phyloP scores from a whole-genome alignment of 1,140 invertebrate species.

The Pentalonia nigronervosa region DNA sequence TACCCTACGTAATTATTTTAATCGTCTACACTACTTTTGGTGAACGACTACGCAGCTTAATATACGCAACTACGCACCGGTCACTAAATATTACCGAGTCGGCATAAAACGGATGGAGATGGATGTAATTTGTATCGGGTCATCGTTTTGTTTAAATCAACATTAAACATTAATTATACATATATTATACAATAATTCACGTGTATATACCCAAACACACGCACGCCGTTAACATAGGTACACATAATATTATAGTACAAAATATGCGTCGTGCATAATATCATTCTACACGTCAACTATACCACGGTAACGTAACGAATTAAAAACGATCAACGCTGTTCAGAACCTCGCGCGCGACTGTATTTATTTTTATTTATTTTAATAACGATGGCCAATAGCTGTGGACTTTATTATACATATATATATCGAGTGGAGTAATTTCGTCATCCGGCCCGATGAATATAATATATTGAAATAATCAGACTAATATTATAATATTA shows the following conservation, averaged over 20 bases:
- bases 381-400: neutral
- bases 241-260: too few species aligned
- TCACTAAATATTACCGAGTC: neutral
- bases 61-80: neutral
- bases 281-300: neutral
- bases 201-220: neutral
- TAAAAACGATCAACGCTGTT: neutral
- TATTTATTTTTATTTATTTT: constrained; percentile 5
- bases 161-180: constrained; percentile 17
- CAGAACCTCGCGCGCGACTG: neutral
- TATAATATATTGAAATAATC: neutral
- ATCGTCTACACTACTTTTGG: neutral
- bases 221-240: neutral
- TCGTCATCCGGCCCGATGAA: neutral
- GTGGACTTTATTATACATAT: neutral
- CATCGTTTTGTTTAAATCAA: constrained; percentile 21
- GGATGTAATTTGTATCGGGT: neutral
- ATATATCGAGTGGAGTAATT: neutral
- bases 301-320: neutral
- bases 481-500: neutral
- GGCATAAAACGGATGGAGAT: neutral
- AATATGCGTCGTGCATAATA: neutral
- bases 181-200: neutral
- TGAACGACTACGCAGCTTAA: neutral
- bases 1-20: neutral